Percentiles rank a stretch among this genome's conserved stretches.
Evolutionary conservation across 2,797 vertebrate species (phyloP).

Genomic region (Gallirallus australis): DNA sequence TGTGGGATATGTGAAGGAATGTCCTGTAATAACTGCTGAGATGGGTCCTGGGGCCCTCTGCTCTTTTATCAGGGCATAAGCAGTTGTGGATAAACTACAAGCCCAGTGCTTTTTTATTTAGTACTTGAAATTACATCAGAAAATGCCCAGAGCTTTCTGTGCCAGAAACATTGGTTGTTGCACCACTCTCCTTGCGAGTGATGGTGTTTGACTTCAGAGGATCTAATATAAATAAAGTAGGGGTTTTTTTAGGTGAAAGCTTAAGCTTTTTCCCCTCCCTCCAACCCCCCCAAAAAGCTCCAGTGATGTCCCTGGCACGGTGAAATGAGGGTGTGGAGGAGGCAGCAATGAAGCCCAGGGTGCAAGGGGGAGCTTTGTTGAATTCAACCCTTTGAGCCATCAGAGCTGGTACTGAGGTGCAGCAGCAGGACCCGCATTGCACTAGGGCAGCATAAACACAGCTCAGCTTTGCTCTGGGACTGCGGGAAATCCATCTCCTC

Average conservation of each 20-base stretch:
- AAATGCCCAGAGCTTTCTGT: background rate
- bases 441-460: background rate
- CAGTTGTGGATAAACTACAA: background rate
- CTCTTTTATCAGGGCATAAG: slow-evolving; percentile 23
- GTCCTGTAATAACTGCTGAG: slow-evolving; percentile 60
- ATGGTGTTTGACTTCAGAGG: background rate
- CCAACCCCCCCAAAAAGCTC: background rate
- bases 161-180: background rate
- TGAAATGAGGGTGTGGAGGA: accelerated
- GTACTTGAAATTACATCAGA: background rate
- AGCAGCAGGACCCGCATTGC: background rate
- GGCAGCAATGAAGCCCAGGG: background rate
- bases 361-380: background rate
- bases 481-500: background rate
- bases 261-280: background rate
- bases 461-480: background rate
- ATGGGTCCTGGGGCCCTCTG: slow-evolving; percentile 60
- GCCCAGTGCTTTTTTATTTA: background rate
- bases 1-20: slow-evolving; percentile 63
- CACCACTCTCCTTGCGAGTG: accelerated
- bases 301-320: background rate
- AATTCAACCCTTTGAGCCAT: background rate
- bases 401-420: accelerated
- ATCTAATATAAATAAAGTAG: background rate
- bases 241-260: background rate